phyloP scores from a whole-genome alignment of 2,797 vertebrate species.

The Euthynnus affinis region DNA sequence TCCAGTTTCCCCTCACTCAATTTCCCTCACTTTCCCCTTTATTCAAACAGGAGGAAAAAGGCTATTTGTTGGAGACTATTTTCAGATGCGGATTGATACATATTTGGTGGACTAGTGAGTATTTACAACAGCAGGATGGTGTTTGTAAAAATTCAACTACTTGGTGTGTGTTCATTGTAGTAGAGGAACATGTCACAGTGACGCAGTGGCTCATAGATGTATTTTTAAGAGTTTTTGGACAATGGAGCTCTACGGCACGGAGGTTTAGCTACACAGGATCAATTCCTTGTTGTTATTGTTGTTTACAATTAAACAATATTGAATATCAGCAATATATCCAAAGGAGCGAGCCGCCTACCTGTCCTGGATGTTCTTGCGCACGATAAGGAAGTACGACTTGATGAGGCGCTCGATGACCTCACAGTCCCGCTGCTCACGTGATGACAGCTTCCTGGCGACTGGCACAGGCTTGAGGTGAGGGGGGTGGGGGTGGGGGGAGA shows the following conservation, averaged over 20 bases:
- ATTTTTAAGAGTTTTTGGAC: no score
- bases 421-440: conserved; percentile 97
- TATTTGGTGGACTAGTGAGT: neutral
- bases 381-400: conserved; percentile 99
- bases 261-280: neutral
- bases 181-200: neutral
- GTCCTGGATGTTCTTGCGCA: conserved; percentile 99
- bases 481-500: neutral
- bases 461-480: conserved; percentile 91
- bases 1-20: neutral
- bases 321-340: neutral
- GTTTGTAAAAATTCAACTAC: no score
- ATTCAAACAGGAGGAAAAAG: neutral
- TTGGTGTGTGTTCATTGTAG: no score
- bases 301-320: neutral
- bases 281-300: no score
- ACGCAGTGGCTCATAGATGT: no score
- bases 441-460: conserved; percentile 96
- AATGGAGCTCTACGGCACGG: no score
- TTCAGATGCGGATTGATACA: neutral
- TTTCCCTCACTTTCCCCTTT: no score
- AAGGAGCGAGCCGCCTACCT: conserved; percentile 85
- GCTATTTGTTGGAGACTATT: neutral
- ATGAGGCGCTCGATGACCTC: conserved; percentile 99
- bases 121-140: neutral